These are phyloP conservation scores for Ptychodera flava DNA, from an alignment of 35 echinoderm and acorn worm genomes.

Conservation along the genomic window DNA sequence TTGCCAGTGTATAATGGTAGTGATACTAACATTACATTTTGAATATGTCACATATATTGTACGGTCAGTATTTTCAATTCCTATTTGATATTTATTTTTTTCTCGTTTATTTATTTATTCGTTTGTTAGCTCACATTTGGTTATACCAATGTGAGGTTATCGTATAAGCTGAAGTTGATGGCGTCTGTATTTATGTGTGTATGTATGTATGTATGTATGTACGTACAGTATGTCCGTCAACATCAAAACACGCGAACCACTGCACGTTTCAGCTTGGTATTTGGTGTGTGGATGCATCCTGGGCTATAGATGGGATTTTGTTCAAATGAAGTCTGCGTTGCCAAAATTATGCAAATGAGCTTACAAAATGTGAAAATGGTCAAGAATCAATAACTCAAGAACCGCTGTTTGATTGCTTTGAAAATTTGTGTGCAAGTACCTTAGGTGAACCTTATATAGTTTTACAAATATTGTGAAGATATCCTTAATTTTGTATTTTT, in stretches of 20 bases:
- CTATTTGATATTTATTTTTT: not conserved
- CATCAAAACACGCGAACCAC: no score
- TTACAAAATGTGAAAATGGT: not conserved
- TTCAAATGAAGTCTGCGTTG: not conserved
- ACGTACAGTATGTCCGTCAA: not conserved
- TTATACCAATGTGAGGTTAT: no score
- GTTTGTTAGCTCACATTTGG: no score
- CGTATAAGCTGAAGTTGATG: no score
- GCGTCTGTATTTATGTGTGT: not conserved
- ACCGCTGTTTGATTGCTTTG: no score
- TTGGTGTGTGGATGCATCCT: not conserved
- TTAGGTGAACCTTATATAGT: no score
- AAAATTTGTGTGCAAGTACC: no score
- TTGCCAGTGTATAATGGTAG: not conserved
- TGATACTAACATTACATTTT: not conserved
- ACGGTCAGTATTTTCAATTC: not conserved
- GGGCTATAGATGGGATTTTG: not conserved
- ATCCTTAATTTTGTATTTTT: no score
- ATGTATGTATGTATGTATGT: constrained; percentile 2
- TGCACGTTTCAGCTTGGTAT: no score
- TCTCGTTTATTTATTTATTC: not conserved
- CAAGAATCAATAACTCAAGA: not conserved
- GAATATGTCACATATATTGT: not conserved
- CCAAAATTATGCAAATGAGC: not conserved
- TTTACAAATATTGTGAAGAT: no score